Conservation (phyloP, 2,888 invertebrate genomes). For the Oligia strigilis region DNA sequence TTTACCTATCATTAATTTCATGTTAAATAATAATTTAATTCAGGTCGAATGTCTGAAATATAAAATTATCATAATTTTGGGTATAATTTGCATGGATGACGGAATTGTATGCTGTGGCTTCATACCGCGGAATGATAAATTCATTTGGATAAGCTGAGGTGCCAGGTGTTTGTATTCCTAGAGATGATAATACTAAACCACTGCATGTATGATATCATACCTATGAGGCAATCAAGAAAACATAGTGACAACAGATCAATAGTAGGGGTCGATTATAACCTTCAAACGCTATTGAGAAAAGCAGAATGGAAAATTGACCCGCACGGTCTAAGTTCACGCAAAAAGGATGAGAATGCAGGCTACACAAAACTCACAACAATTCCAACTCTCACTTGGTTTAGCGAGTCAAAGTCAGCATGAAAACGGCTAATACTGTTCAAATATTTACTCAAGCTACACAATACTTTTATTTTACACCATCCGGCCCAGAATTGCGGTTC, state of each 20-base stretch:
- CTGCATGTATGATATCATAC: neutral
- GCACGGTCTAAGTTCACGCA: neutral
- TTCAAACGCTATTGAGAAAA: neutral
- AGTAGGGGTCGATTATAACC: neutral
- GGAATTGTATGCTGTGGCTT: slow-evolving; percentile 9
- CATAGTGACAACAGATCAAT: neutral
- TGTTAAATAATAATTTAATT: slow-evolving; percentile 12
- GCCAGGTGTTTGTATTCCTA: neutral
- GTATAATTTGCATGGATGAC: slow-evolving; percentile 27
- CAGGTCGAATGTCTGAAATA: slow-evolving; percentile 11
- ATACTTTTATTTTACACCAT: slow-evolving; percentile 51
- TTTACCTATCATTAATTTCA: slow-evolving; percentile 26
- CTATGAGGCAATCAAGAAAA: neutral
- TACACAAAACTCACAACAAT: slow-evolving; percentile 12
- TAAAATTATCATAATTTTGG: slow-evolving; percentile 22
- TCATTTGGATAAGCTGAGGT: neutral
- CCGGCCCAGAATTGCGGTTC: slow-evolving; percentile 30
- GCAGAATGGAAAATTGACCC: neutral
- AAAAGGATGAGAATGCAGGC: neutral
- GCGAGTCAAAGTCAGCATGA: slow-evolving; percentile 12
- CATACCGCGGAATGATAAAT: neutral
- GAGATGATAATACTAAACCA: neutral
- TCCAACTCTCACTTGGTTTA: neutral
- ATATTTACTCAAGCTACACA: slow-evolving; percentile 55
- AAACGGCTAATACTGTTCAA: slow-evolving; percentile 50